These are phyloP conservation scores for Triplophysa tibetana DNA, from an alignment of 2,113 vertebrate species.

Conservation along the genomic window DNA sequence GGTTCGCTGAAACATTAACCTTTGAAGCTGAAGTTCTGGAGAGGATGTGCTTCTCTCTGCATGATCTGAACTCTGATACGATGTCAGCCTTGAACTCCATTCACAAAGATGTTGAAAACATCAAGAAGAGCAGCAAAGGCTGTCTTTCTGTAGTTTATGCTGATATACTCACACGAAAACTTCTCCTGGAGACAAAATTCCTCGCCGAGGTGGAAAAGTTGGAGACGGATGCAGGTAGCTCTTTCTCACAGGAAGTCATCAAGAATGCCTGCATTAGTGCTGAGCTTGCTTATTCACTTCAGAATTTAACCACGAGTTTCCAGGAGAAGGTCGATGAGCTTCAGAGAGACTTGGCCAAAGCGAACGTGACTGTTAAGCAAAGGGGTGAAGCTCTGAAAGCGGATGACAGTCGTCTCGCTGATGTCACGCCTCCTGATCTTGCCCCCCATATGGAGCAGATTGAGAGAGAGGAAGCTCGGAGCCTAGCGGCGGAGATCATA, in stretches of 20 bases:
- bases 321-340: constrained; percentile 80
- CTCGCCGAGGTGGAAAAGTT: constrained; percentile 84
- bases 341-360: constrained; percentile 80
- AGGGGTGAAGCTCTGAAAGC: constrained; percentile 79
- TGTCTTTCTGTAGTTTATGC: constrained; percentile 75
- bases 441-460: constrained; percentile 70
- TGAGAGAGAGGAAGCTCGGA: constrained; percentile 67
- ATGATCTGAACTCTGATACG: constrained; percentile 79
- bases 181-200: constrained; percentile 85
- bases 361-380: constrained; percentile 78
- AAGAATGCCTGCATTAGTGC: constrained; percentile 77
- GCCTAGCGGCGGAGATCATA: constrained; percentile 65
- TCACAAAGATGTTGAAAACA: constrained; percentile 71
- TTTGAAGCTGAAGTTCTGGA: constrained; percentile 86
- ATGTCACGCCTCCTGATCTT: constrained; percentile 66
- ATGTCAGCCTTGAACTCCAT: constrained; percentile 76
- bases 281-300: constrained; percentile 82
- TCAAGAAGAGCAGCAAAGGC: constrained; percentile 65
- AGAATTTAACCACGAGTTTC: constrained; percentile 82
- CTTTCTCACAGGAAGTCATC: constrained; percentile 55
- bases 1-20: constrained; percentile 82
- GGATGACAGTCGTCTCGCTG: constrained; percentile 74
- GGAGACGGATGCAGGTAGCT: constrained; percentile 36
- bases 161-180: constrained; percentile 81
- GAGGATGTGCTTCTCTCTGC: constrained; percentile 86